phyloP scores from a whole-genome alignment of 2,113 vertebrate genomes.

The Caloenas nicobarica region DNA sequence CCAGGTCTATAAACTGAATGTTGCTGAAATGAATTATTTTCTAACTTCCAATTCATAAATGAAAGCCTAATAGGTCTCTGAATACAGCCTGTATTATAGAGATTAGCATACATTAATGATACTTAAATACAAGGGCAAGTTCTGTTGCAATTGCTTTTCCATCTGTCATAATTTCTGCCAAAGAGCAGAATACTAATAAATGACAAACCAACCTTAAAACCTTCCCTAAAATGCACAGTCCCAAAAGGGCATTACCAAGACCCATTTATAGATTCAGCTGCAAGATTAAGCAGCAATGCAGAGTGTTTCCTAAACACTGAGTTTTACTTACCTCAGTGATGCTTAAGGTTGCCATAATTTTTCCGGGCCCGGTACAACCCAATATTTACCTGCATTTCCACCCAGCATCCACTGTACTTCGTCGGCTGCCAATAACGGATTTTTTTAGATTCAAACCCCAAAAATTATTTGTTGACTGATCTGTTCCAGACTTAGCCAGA shows the following conservation, averaged over 20 bases:
- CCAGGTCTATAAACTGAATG: background rate
- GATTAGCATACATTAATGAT: background rate
- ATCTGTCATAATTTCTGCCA: background rate
- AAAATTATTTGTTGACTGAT: background rate
- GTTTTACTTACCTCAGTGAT: background rate
- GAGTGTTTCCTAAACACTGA: background rate
- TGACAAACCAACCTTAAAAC: background rate
- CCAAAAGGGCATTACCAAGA: background rate
- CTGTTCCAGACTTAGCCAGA: background rate
- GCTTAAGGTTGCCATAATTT: too few species aligned
- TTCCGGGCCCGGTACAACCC: background rate
- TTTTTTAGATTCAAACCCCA: background rate
- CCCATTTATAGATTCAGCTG: background rate
- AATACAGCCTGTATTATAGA: background rate
- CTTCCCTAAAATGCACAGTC: background rate
- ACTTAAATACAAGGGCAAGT: background rate
- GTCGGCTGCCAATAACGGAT: background rate
- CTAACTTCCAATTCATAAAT: background rate
- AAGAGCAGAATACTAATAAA: background rate
- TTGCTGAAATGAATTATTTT: background rate
- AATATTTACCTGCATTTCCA: background rate
- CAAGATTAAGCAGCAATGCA: background rate
- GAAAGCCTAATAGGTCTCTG: background rate
- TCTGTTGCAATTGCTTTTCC: background rate
- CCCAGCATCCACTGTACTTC: rapidly evolving